These are phyloP conservation scores for Onthophagus sagittarius DNA, from an alignment of 2,888 invertebrate genomes.

Conservation along the genomic window DNA sequence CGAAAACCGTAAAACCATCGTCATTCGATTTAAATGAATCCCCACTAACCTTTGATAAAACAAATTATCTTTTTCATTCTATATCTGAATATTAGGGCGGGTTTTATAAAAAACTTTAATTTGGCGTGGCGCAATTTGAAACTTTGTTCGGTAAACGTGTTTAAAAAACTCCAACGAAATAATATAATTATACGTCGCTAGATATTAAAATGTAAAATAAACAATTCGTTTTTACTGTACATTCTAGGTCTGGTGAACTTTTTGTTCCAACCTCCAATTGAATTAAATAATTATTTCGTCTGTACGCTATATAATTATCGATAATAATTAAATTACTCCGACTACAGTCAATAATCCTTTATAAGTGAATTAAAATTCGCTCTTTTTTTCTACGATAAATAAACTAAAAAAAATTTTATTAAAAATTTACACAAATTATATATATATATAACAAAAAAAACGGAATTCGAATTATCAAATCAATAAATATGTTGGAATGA, in stretches of 20 bases:
- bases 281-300: neutral
- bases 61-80: no score
- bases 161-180: neutral
- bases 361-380: neutral
- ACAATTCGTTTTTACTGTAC: neutral
- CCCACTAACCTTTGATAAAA: neutral
- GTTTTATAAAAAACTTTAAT: no score
- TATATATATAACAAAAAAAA: no score
- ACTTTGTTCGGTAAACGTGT: neutral
- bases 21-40: neutral
- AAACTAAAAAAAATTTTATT: no score
- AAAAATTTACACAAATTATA: no score
- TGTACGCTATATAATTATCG: neutral
- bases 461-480: no score
- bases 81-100: no score
- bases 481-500: no score
- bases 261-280: neutral
- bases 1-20: neutral
- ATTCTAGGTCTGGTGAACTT: neutral
- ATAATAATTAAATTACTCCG: neutral
- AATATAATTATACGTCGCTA: neutral
- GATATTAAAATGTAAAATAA: neutral
- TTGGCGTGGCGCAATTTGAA: neutral
- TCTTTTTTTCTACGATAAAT: no score
- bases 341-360: neutral